Evolutionary conservation across 2,113 vertebrate genomes (phyloP), one percentile per base, ranked within the genome.

Genomic region (Aix galericulata): DNA sequence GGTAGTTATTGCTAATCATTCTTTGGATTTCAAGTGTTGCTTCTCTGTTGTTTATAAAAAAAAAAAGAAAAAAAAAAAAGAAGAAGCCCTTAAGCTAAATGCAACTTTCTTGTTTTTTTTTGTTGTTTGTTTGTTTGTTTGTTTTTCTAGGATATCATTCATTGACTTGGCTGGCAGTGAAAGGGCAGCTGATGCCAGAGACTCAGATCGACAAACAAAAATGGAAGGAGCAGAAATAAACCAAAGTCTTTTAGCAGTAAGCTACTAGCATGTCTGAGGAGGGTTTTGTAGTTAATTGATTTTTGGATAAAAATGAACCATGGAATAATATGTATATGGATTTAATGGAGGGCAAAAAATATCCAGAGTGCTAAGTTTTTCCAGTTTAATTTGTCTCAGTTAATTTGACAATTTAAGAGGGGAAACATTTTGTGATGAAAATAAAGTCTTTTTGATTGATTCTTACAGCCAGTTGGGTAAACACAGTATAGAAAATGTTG

Each of bases 221-320:
- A 98, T 99, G 97, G 99, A 99, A 97, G 99, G 98, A 91, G 99
- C 99, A 63, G 99, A 99, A 97, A 99, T 99, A 97, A 99, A 99
- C 94, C 99, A 99, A 97, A 99, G 99, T 96, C 98, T 99, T 75
- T 95, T 99, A 94, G 99, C 99, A 91, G 99, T 99, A 98, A 98
- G 98, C 95, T 88, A 38, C 52, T 95, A 7, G 26, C 81, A 44
- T 91, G 13, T 64, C 66, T 82, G 76, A 40, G 67, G 53, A 81
- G 92, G 82, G 53, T 84, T 56, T 96, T 93, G 22, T 68, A 38
- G 77, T 91, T 75, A 60, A 58, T 87, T 92, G 60, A 12, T 67
- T 89, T 86, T 94, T 58, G 50, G 50, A 50, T 82, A 44, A 79
- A 85, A 86, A 72, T 48, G 3, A 93, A 72, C 13, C 9, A 78